Conservation (phyloP, 2,888 invertebrate genomes). For the Xestia xanthographa region DNA sequence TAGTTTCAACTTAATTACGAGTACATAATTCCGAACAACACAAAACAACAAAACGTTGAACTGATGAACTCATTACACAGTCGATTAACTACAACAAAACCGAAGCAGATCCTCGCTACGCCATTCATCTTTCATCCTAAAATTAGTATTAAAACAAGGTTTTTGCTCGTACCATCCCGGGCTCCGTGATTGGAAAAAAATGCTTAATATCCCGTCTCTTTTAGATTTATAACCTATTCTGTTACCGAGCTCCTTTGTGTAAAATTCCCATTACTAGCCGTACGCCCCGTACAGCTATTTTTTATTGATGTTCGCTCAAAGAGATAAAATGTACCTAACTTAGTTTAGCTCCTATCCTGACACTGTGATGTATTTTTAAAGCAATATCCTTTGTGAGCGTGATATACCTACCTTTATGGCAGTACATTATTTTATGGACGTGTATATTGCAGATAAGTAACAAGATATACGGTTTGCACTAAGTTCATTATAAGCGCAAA, state of each 20-base stretch:
- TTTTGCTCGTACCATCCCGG: conserved; percentile 28
- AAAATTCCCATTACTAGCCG: conserved; percentile 61
- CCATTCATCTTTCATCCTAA: conserved; percentile 31
- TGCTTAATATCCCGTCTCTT: conserved; percentile 66
- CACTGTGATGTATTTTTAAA: conserved; percentile 55
- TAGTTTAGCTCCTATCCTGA: conserved; percentile 46
- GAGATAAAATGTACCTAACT: conserved; percentile 59
- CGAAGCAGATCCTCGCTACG: neutral
- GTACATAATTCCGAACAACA: neutral
- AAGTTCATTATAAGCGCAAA: neutral
- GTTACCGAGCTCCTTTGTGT: conserved; percentile 59
- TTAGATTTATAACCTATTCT: conserved; percentile 63
- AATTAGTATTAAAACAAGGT: conserved; percentile 46
- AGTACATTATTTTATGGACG: neutral
- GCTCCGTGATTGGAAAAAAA: conserved; percentile 63
- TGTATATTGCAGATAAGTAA: neutral
- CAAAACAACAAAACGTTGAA: conserved; percentile 5
- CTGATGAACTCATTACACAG: neutral
- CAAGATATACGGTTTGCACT: neutral
- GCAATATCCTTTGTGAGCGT: conserved; percentile 43
- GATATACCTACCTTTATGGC: neutral
- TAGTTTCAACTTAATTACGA: neutral
- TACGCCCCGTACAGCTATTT: conserved; percentile 50
- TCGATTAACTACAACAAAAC: conserved; percentile 3
- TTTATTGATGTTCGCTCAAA: conserved; percentile 65